Percentiles rank a stretch among this genome's conserved stretches.
Evolutionary conservation across 2,888 invertebrate species (phyloP).

Genomic region (Crepidodera aurea): DNA sequence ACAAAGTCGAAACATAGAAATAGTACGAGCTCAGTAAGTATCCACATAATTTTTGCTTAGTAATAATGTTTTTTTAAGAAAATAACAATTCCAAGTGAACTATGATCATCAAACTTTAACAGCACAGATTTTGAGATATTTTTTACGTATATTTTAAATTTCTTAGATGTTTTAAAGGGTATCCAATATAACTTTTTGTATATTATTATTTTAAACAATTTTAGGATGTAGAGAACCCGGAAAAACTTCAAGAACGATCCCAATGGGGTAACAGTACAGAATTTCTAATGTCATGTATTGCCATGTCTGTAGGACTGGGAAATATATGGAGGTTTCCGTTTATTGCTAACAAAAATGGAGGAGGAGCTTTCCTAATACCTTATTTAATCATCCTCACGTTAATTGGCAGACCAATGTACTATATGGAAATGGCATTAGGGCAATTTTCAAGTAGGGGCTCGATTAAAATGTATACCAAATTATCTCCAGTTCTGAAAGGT

Average conservation of each 20-base stretch:
- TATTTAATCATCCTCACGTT: constrained; percentile 70
- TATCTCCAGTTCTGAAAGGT: constrained; percentile 83
- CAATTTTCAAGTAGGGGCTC: constrained; percentile 85
- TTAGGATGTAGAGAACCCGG: background rate
- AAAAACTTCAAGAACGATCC: constrained; percentile 36
- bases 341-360: constrained; percentile 72
- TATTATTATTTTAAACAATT: too few species aligned
- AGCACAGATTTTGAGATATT: too few species aligned
- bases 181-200: too few species aligned
- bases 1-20: too few species aligned
- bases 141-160: too few species aligned
- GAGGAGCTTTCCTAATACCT: constrained; percentile 73
- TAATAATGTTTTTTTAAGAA: too few species aligned
- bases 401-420: constrained; percentile 83
- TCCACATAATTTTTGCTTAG: too few species aligned
- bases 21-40: too few species aligned
- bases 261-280: constrained; percentile 70
- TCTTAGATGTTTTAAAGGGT: too few species aligned
- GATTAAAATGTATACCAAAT: constrained; percentile 72
- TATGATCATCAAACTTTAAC: too few species aligned
- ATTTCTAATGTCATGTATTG: constrained; percentile 72
- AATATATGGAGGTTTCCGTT: constrained; percentile 75
- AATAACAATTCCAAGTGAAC: too few species aligned
- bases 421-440: constrained; percentile 82
- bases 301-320: constrained; percentile 73